Conservation (phyloP, 2,113 vertebrate species). For the Festucalex cinctus region DNA sequence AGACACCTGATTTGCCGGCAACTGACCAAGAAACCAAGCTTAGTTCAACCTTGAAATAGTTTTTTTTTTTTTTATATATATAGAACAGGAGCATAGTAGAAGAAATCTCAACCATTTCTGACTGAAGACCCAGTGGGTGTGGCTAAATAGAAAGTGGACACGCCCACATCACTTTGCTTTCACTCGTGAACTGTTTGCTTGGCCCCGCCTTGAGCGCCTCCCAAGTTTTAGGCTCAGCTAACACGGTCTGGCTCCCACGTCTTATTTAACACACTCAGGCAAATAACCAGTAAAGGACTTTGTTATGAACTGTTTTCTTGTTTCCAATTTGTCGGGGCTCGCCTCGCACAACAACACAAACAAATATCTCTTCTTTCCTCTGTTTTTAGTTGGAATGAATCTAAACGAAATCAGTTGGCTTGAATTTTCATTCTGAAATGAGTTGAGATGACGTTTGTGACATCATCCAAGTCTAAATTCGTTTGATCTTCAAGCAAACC, state of each 20-base stretch:
- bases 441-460: too few relatives aligned
- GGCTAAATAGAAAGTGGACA: not conserved
- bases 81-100: not conserved
- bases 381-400: too few relatives aligned
- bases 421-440: too few relatives aligned
- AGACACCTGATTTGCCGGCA: not conserved
- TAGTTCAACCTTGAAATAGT: not conserved
- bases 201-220: not conserved
- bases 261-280: not conserved
- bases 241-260: not conserved
- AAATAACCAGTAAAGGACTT: conserved; percentile 2
- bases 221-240: not conserved
- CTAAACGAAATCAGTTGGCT: too few relatives aligned
- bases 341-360: not conserved
- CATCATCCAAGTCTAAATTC: too few relatives aligned
- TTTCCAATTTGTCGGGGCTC: not conserved
- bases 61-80: not conserved
- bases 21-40: not conserved
- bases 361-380: too few relatives aligned
- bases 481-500: too few relatives aligned
- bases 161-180: not conserved
- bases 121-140: not conserved
- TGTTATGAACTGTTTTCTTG: not conserved
- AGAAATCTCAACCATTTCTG: not conserved
- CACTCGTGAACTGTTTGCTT: not conserved